Percentiles rank a stretch among this genome's conserved stretches.
Evolutionary conservation across 2,888 invertebrate species (phyloP).

Genomic region (Meganola albula): DNA sequence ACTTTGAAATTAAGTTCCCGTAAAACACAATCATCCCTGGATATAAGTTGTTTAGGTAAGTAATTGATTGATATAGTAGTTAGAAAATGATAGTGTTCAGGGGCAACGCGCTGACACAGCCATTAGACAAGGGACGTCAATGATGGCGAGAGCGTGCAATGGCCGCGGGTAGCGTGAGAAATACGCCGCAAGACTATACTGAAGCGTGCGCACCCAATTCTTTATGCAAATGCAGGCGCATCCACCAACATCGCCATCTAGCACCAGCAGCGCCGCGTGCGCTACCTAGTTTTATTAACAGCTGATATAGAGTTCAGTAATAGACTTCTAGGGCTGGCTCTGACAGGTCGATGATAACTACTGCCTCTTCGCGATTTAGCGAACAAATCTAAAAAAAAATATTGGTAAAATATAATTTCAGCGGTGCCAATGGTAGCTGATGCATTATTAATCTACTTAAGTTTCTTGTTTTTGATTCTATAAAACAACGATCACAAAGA

Average conservation of each 20-base stretch:
- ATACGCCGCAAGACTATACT: conserved; percentile 51
- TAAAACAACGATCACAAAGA: too few species aligned
- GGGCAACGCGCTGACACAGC: conserved; percentile 38
- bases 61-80: too few species aligned
- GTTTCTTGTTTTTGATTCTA: too few species aligned
- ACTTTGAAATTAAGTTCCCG: too few species aligned
- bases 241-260: conserved; percentile 40
- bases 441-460: too few species aligned
- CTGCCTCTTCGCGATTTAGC: too few species aligned
- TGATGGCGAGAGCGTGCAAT: conserved; percentile 36
- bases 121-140: conserved; percentile 44
- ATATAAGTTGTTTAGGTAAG: too few species aligned
- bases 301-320: conserved; percentile 49
- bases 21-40: too few species aligned
- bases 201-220: conserved; percentile 72
- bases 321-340: conserved; percentile 34
- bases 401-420: too few species aligned
- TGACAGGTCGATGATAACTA: conserved; percentile 22
- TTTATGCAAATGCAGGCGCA: conserved; percentile 66
- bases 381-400: too few species aligned
- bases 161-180: conserved; percentile 64
- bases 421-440: too few species aligned
- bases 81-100: too few species aligned
- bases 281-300: conserved; percentile 56
- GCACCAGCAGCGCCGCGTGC: conserved; percentile 33